phyloP scores from a whole-genome alignment of 2,113 vertebrate species.

The Dolichotis patagonum region DNA sequence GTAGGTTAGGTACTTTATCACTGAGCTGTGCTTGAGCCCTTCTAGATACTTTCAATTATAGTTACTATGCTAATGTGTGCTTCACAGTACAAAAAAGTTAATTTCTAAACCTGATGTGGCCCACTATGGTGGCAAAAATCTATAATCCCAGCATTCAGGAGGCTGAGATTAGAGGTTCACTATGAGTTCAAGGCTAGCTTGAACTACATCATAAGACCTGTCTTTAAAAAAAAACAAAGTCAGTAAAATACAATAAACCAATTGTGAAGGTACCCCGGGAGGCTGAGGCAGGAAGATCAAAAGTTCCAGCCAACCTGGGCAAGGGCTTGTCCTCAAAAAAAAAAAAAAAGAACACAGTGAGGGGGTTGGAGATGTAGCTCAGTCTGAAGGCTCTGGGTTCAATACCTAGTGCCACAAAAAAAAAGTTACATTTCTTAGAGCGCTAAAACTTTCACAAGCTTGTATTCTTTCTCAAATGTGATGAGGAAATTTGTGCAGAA shows the following conservation, averaged over 20 bases:
- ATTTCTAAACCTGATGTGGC: not conserved
- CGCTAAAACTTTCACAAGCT: constrained; percentile 79
- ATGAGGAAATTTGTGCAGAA: constrained; percentile 56
- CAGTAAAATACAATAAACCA: not conserved
- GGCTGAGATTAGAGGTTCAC: not conserved
- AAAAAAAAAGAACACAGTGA: not conserved
- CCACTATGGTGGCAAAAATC: not conserved
- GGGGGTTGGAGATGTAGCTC: not conserved
- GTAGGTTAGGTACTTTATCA: not conserved
- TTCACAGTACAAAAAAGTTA: constrained; percentile 73
- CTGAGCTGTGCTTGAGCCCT: not conserved
- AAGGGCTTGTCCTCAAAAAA: not conserved
- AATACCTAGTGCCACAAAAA: not conserved
- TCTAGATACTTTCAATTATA: not conserved
- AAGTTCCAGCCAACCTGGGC: not conserved
- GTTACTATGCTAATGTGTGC: constrained; percentile 50
- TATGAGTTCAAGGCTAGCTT: not conserved
- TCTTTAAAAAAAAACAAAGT: not conserved
- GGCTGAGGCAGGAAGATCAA: not conserved
- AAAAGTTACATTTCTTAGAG: constrained; percentile 64
- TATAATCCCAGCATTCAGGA: not conserved
- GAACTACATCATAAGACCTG: not conserved
- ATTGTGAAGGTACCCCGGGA: not conserved
- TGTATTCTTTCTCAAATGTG: constrained; percentile 1
- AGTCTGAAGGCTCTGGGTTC: not conserved